Evolutionary conservation across 1,140 invertebrate genomes (phyloP), one percentile per base, ranked within the genome.

Genomic region (Pseudomyrmex pallidus): DNA sequence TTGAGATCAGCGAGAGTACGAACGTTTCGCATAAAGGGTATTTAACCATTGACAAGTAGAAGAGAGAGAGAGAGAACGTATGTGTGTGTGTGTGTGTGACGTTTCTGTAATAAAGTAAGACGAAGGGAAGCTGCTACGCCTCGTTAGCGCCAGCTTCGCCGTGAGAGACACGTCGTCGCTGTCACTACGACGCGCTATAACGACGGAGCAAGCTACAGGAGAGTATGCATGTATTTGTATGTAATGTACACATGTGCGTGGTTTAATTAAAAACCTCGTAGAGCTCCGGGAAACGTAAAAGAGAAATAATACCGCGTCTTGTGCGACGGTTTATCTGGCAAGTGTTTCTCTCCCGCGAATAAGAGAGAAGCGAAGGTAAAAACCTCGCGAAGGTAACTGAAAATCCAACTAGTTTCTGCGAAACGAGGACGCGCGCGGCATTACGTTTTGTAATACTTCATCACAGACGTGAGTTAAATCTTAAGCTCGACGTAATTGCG

Each of bases 71-170:
- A 35, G 35, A 35, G 35, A 35, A 35, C 35, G 35, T 7, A 5
- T 22, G 20, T 22, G 20, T 22, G 20, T 20, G 20, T 20, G 20
- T 22, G 20, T 0, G 2, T 15, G 13, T 25, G 50, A 35, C 12
- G 4, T 8, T 70, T 70, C 44, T 80, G 44, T 50, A 72, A 80
- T 59, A 80, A 59, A 70, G 72, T 17, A n/a, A 70, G 59, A 61
- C 22, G 20, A 54, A 72, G 54, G 8, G 20, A 17, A 52, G 35
- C 20, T 70, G 44, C 1, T 64, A 48, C 46, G 74, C 17, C 63
- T 72, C 22, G 66, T 80, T 80, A 80, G 35, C 54, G 44, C 22
- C 7, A 72, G 22, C 66, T 48, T 59, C 17, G 10, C 8, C 66
- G 44, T 70, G 35, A 5, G 13, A 70, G 54, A n/a, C 54, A 59